These are phyloP conservation scores for Loriculus beryllinus DNA, from an alignment of 2,797 vertebrate genomes.

Conservation along the genomic window DNA sequence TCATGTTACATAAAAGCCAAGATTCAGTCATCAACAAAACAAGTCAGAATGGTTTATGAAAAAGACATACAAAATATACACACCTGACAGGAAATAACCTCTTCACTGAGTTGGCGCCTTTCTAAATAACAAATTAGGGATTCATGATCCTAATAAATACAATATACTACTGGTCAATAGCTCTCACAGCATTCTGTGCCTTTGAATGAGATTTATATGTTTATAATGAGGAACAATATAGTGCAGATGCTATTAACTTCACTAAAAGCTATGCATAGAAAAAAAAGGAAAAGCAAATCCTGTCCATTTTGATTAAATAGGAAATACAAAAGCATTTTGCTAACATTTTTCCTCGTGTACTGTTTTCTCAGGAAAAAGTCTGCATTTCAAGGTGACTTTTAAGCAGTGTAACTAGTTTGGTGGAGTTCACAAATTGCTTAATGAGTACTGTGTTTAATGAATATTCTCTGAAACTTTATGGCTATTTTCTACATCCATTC, in stretches of 20 bases:
- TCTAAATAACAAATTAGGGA: slow-evolving; percentile 43
- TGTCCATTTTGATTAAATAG: not conserved
- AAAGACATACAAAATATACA: not conserved
- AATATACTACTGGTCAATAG: slow-evolving; percentile 42
- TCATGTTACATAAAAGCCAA: not conserved
- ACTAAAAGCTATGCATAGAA: not conserved
- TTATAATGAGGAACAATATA: slow-evolving; percentile 47
- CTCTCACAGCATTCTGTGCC: not conserved
- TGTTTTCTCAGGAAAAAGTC: not conserved
- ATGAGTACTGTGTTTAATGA: not conserved
- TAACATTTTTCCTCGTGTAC: not conserved
- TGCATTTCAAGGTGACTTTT: not conserved
- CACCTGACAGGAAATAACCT: slow-evolving; percentile 24
- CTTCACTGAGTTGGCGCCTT: slow-evolving; percentile 8
- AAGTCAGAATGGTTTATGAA: slow-evolving; percentile 10
- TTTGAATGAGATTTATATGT: slow-evolving; percentile 44
- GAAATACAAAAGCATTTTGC: not conserved
- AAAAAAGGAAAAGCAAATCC: not conserved
- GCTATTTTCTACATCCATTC: not conserved
- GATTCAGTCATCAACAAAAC: not conserved
- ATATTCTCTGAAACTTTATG: not conserved
- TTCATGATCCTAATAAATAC: slow-evolving; percentile 44
- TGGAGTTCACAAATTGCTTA: not conserved
- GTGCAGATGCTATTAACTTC: slow-evolving; percentile 3
- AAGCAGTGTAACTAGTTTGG: not conserved